phyloP scores from a whole-genome alignment of 1,140 invertebrate species.

The Zaprionus inermis region DNA sequence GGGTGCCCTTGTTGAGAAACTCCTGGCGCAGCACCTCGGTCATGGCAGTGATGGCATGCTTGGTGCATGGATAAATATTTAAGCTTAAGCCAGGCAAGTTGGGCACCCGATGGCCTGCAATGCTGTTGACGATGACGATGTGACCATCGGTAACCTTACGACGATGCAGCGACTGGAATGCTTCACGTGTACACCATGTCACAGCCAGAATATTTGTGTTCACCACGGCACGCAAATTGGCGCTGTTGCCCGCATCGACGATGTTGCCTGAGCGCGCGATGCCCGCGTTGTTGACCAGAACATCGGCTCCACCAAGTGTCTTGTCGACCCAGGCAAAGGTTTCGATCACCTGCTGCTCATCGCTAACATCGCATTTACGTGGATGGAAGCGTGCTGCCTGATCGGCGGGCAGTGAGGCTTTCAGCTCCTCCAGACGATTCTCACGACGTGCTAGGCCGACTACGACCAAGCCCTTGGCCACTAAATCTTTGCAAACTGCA shows the following conservation, averaged over 20 bases:
- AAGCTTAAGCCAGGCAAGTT: slow-evolving; percentile 52
- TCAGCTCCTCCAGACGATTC: slow-evolving; percentile 84
- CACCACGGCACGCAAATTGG: slow-evolving; percentile 74
- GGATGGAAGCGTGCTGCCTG: slow-evolving; percentile 83
- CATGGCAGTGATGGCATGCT: slow-evolving; percentile 88
- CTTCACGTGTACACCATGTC: slow-evolving; percentile 87
- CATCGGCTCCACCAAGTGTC: slow-evolving; percentile 87
- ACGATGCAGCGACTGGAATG: slow-evolving; percentile 88
- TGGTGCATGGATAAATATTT: slow-evolving; percentile 87
- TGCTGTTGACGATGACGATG: slow-evolving; percentile 89
- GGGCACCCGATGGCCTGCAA: slow-evolving; percentile 85
- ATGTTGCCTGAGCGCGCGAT: slow-evolving; percentile 62
- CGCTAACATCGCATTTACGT: slow-evolving; percentile 86
- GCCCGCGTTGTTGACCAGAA: slow-evolving; percentile 91
- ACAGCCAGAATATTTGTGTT: slow-evolving; percentile 89
- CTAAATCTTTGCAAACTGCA: slow-evolving; percentile 78
- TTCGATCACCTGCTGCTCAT: slow-evolving; percentile 87
- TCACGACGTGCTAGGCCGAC: slow-evolving; percentile 88
- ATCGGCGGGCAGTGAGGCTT: slow-evolving; percentile 43
- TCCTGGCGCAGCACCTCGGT: slow-evolving; percentile 87
- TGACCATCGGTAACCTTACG: slow-evolving; percentile 87
- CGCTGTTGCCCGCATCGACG: slow-evolving; percentile 30
- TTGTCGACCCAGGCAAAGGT: slow-evolving; percentile 88
- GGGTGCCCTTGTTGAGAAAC: slow-evolving; percentile 85
- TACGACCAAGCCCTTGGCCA: slow-evolving; percentile 86